These are phyloP conservation scores for Petrocephalus schoutedeni DNA, from an alignment of 2,797 vertebrate species.

Conservation along the genomic window DNA sequence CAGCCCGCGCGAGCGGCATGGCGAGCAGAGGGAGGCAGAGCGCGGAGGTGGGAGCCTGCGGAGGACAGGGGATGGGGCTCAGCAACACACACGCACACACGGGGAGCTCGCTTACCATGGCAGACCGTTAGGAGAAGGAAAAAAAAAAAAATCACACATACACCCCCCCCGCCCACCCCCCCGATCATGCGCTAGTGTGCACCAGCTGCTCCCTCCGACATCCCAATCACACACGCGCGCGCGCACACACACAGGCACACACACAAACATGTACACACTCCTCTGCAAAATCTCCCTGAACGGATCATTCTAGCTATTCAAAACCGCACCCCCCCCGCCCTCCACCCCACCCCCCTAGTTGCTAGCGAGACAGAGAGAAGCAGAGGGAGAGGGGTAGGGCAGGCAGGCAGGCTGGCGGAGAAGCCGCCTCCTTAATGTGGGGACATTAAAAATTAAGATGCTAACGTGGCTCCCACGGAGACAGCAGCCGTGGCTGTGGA, in stretches of 20 bases:
- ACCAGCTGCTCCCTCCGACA: constrained; percentile 32
- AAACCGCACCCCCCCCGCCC: not conserved
- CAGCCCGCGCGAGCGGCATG: not conserved
- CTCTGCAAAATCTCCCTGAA: constrained; percentile 25
- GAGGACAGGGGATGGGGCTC: not conserved
- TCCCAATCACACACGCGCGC: constrained; percentile 9
- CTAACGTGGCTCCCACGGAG: constrained; percentile 45
- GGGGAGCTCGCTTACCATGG: not conserved
- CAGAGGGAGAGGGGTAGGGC: not conserved
- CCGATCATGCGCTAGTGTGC: constrained; percentile 18
- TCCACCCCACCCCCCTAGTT: not conserved
- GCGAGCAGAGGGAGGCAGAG: not conserved
- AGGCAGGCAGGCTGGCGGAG: not conserved
- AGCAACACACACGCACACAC: constrained; percentile 24
- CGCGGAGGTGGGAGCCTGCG: not conserved
- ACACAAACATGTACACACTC: constrained; percentile 29
- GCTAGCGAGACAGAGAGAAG: not conserved
- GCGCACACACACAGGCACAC: constrained; percentile 17
- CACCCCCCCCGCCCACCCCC: not conserved
- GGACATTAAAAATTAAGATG: constrained; percentile 63
- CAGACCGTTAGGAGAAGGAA: not conserved
- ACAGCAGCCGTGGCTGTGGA: constrained; percentile 23
- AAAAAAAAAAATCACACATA: constrained; percentile 6
- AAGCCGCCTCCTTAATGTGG: constrained; percentile 47
- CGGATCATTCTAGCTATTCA: constrained; percentile 19